These are phyloP conservation scores for Linurgus olivaceus DNA, from an alignment of 2,797 vertebrate genomes.

Conservation along the genomic window DNA sequence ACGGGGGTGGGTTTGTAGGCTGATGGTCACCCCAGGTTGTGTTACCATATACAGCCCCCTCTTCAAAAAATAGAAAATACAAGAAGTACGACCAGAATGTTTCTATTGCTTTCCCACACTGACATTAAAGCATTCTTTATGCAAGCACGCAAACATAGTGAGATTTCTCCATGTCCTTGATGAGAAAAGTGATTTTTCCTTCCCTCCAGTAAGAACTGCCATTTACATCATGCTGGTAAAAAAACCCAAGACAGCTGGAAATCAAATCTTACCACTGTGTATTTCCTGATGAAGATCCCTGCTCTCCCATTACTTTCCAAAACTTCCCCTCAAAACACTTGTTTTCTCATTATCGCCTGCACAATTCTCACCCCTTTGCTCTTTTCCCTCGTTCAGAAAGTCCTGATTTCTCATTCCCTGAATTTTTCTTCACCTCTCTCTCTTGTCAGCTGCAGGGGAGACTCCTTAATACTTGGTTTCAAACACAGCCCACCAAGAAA, in stretches of 20 bases:
- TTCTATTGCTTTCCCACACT: background rate
- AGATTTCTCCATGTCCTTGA: background rate
- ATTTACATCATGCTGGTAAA: background rate
- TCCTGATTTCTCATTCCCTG: background rate
- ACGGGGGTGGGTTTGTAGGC: background rate
- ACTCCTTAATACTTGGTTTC: background rate
- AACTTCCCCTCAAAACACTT: background rate
- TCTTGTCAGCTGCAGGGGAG: background rate
- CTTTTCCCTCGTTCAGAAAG: background rate
- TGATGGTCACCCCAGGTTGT: background rate
- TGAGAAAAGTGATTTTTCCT: background rate
- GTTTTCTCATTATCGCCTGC: background rate
- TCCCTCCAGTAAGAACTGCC: background rate
- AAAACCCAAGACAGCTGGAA: background rate
- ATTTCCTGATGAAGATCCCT: background rate
- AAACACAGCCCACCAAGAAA: background rate
- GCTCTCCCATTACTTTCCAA: background rate
- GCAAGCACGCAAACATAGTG: background rate
- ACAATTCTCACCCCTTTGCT: background rate
- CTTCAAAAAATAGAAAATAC: background rate
- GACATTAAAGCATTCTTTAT: background rate
- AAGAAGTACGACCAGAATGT: background rate
- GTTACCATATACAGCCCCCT: background rate
- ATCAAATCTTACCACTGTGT: background rate
- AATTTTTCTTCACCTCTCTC: background rate